Percentiles rank a stretch among this genome's conserved stretches.
Conservation (phyloP, 2,888 invertebrate genomes). For the Mycalesis mineus region DNA sequence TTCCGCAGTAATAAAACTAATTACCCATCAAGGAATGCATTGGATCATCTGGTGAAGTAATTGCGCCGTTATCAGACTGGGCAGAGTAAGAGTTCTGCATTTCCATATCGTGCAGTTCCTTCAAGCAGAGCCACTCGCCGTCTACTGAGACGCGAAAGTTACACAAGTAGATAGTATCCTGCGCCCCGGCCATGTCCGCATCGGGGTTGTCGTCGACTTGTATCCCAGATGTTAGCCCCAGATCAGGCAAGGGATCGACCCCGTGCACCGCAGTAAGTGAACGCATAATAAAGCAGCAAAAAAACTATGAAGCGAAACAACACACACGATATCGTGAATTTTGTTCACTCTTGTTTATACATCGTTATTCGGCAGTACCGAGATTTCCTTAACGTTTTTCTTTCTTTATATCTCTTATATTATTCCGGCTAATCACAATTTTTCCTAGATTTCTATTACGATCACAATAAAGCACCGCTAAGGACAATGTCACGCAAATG, state of each 20-base stretch:
- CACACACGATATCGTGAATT: constrained; percentile 53
- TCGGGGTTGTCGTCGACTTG: constrained; percentile 58
- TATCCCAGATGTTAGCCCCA: constrained; percentile 57
- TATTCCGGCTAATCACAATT: background rate
- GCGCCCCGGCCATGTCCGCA: constrained; percentile 89
- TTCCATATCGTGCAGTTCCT: constrained; percentile 95
- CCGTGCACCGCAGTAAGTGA: constrained; percentile 66
- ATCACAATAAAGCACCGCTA: constrained; percentile 35
- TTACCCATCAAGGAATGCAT: constrained; percentile 78
- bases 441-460: constrained; percentile 26
- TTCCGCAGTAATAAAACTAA: constrained; percentile 19
- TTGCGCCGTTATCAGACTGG: constrained; percentile 80
- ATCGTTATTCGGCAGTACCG: constrained; percentile 41
- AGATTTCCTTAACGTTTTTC: background rate
- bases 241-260: constrained; percentile 68
- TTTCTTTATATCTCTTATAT: constrained; percentile 5
- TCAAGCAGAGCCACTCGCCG: constrained; percentile 97
- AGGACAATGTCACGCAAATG: constrained; percentile 43
- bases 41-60: constrained; percentile 80
- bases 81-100: constrained; percentile 85
- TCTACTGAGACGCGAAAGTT: constrained; percentile 98
- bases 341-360: constrained; percentile 55
- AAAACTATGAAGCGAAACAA: constrained; percentile 68
- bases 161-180: constrained; percentile 97
- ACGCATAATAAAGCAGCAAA: constrained; percentile 75